phyloP scores from a whole-genome alignment of 1,140 invertebrate species.

The Apis cerana region DNA sequence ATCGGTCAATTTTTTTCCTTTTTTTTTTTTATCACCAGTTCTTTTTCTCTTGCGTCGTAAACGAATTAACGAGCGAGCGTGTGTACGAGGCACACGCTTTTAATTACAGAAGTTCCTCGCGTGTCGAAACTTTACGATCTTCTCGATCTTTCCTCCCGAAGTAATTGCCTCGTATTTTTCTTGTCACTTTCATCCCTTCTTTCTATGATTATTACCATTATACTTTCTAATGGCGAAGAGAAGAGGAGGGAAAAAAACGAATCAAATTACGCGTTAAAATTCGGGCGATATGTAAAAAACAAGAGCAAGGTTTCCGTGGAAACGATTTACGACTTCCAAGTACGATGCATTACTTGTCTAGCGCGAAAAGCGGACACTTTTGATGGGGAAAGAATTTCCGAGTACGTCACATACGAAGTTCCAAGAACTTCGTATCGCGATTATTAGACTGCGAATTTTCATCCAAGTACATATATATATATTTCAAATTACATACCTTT shows the following conservation, averaged over 20 bases:
- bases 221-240: not conserved
- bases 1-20: slow-evolving; percentile 1
- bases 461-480: too few species aligned
- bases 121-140: slow-evolving; percentile 32
- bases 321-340: not conserved
- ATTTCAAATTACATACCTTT: too few species aligned
- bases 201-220: not conserved
- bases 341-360: not conserved
- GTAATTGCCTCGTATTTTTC: slow-evolving; percentile 39
- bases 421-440: not conserved
- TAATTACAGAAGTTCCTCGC: slow-evolving; percentile 39
- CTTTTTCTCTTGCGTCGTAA: not conserved
- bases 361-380: not conserved
- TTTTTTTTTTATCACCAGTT: not conserved
- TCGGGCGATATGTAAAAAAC: not conserved
- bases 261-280: too few species aligned
- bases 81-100: slow-evolving; percentile 39
- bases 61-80: slow-evolving; percentile 28
- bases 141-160: not conserved
- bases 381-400: not conserved
- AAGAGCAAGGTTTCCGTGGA: not conserved
- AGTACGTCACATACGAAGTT: not conserved
- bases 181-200: slow-evolving; percentile 24
- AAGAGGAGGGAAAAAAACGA: too few species aligned
- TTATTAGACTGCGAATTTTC: not conserved